Base-by-base conservation (phyloP, 2,797 vertebrate species). In the Gouania willdenowi region DNA sequence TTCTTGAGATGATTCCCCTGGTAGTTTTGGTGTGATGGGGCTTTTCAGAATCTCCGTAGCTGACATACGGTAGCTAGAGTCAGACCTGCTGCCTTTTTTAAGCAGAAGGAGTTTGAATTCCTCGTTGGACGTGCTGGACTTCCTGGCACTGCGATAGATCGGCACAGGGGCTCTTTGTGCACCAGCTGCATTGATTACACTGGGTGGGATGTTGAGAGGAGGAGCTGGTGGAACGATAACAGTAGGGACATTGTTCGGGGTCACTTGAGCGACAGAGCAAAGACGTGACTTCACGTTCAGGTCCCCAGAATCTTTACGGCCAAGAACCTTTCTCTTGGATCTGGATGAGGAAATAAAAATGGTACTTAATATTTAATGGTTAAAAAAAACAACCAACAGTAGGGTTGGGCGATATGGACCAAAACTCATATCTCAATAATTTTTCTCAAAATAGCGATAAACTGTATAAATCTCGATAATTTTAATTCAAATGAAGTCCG, bases 251-350 rank as follows among this genome's bases (percentile, higher is more conserved):
- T 89, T 89, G 9, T 71, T 28, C 18, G 88, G 67, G 38, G 81
- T 71, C 43, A 75, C 31, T 18, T 84, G 51, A 31, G 74, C 50
- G 37, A 70, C 8, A 52, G 85, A 65, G 75, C 88, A 91, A 38
- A 91, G 78, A 57, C 91, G 93, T 81, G 88, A 92, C 77, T 91
- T 93, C 18, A 75, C 59, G 9, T 89, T 87, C 52, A 91, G 48
- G 22, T 99, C 95, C 68, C 94, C 94, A 2, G 97, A 98, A 85
- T 98, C 95, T 82, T 97, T 99, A 33, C 95, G 91, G 26, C 97
- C 97, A 9, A 98, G 90, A 40, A 99, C 92, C 91, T 99, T 99
- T 76, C 97, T 92, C 84, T 99, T 99, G 41, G 97, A 98, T 86
- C 97, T 99, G 77, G 71, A 41, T 10, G 21, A 56, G 12, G 42